Conservation (phyloP, 2,113 vertebrate species). For the Mesitornis unicolor region DNA sequence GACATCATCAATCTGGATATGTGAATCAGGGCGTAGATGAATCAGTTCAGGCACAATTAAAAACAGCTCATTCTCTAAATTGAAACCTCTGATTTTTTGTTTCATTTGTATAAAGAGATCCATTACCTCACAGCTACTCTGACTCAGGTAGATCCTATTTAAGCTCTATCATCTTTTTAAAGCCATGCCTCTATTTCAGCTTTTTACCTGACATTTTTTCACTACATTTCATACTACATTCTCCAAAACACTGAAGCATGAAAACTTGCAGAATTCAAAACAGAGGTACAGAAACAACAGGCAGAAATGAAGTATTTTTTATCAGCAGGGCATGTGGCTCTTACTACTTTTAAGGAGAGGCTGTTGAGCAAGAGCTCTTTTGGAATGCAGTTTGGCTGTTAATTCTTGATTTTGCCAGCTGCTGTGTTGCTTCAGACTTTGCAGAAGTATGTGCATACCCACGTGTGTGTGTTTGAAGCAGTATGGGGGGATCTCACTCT, state of each 20-base stretch:
- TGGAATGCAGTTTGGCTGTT: conserved; percentile 10
- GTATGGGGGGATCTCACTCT: neutral
- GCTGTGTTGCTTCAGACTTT: neutral
- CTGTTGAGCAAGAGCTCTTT: conserved; percentile 27
- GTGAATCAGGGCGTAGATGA: neutral
- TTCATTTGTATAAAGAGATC: neutral
- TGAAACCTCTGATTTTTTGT: neutral
- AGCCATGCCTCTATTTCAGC: neutral
- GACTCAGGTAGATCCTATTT: neutral
- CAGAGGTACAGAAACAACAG: neutral
- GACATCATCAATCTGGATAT: neutral
- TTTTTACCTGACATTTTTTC: neutral
- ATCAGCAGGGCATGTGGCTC: neutral
- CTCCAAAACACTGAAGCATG: neutral
- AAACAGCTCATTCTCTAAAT: neutral
- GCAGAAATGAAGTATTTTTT: neutral
- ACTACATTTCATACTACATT: neutral
- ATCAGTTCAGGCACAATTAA: neutral
- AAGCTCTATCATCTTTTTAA: neutral
- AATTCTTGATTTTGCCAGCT: conserved; percentile 27
- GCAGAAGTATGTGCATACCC: neutral
- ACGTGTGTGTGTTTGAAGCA: neutral
- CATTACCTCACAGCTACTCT: neutral
- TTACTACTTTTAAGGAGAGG: neutral
- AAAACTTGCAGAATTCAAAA: neutral